Base-by-base conservation (phyloP, 2,797 vertebrate genomes). In the Apodemus agrarius region DNA sequence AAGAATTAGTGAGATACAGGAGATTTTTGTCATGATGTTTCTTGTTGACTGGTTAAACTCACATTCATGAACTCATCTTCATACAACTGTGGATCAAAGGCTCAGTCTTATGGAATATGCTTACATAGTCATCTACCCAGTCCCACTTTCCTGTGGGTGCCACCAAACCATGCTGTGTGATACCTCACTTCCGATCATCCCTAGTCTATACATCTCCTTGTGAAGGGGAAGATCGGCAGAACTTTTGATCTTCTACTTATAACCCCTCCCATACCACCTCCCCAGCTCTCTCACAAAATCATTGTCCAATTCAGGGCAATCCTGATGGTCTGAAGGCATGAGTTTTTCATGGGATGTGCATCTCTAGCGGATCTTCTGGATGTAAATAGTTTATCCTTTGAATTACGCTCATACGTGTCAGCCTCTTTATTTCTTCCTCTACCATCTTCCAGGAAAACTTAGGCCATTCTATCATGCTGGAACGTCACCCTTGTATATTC, bases 141-240 rank as follows among this genome's bases (percentile, higher is more conserved):
- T 14, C 0, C 3, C 29, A 1, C 31, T 34, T 3, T 76, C 22
- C 5, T 34, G 6, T 0, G 6, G 43, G 6, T 0, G 19, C 29
- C 16, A 3, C 7, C 4, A 12, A 80, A 21, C 4, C 26, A 4
- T 14, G 22, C 7, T 43, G 40, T 31, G 17, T 74, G 79, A 40
- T 16, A 46, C 19, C 5, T 69, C 6, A 34, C 3, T 21, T 82
- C 19, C 6, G 4, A 1, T n/a, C 13, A 10, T 24, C 24, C 5
- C 1, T 75, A 69, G 26, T 22, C 67, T 43, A 1, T 19, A 78
- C 29, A 69, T 12, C 59, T 57, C 31, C 81, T 46, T 10, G n/a
- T 37, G 17, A 72, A 72, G 34, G 16, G n/a, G 67, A 37, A 21
- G 34, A 72, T 72, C 3, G 2, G 19, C n/a, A 72, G 34, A 72